Conservation (phyloP, 2,888 invertebrate species). For the Choreutis nemorana region DNA sequence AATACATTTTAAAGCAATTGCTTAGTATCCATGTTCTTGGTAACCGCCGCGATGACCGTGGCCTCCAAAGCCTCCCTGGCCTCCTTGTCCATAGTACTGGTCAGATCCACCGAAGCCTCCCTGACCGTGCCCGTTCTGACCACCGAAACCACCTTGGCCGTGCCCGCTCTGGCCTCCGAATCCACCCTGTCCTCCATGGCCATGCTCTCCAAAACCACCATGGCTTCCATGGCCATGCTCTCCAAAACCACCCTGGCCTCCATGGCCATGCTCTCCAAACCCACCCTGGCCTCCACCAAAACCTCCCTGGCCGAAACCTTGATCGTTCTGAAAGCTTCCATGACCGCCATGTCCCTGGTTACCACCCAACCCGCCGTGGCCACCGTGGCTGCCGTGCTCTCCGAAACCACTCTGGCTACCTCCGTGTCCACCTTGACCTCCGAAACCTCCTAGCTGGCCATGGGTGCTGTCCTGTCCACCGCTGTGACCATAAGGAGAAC, state of each 20-base stretch:
- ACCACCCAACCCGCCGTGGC: constrained; percentile 10
- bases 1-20: too few species aligned
- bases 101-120: constrained; percentile 6
- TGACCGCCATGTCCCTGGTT: constrained; percentile 2
- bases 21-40: constrained; percentile 1
- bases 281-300: constrained; percentile 5
- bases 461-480: too few species aligned
- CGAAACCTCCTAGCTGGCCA: constrained; percentile 7
- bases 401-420: constrained; percentile 8
- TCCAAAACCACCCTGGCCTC: constrained; percentile 8
- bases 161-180: constrained; percentile 5
- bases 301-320: constrained; percentile 6
- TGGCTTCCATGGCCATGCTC: constrained; percentile 7
- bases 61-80: constrained; percentile 4
- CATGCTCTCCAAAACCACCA: constrained; percentile 1
- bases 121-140: constrained; percentile 11
- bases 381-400: constrained; percentile 5
- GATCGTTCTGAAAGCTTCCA: too few species aligned
- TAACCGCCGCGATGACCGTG: constrained; percentile 4
- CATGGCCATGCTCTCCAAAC: constrained; percentile 7
- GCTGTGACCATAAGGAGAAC: constrained; percentile 8
- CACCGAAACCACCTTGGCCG: constrained; percentile 6
- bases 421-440: constrained; percentile 5
- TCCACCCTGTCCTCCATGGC: constrained; percentile 4
- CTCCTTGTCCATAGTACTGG: background rate